Conservation (phyloP, 1,140 invertebrate genomes). For the Physella acuta region DNA sequence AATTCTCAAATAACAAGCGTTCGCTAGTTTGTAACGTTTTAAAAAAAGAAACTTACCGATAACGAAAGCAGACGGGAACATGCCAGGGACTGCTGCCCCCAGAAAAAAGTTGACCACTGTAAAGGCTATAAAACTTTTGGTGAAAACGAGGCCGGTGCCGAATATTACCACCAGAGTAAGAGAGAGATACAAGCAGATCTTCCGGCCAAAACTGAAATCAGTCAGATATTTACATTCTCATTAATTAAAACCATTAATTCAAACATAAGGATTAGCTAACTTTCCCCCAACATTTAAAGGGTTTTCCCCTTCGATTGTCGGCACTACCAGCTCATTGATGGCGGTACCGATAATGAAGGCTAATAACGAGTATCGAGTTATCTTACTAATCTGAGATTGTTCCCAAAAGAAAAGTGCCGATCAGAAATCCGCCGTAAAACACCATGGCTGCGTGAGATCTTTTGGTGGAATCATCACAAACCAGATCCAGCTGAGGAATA, state of each 20-base stretch:
- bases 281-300: too few relatives aligned
- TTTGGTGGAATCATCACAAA: conserved; percentile 35
- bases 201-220: conserved; percentile 32
- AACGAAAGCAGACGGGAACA: conserved; percentile 36
- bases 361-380: too few relatives aligned
- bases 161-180: conserved; percentile 23
- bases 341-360: too few relatives aligned
- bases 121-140: conserved; percentile 30
- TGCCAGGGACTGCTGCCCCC: conserved; percentile 29
- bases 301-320: too few relatives aligned
- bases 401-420: conserved; percentile 34
- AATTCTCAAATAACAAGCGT: too few relatives aligned
- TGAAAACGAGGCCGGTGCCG: conserved; percentile 29
- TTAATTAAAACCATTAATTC: too few relatives aligned
- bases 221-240: too few relatives aligned
- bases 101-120: conserved; percentile 34
- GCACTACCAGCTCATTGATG: too few relatives aligned
- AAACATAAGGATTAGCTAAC: too few relatives aligned
- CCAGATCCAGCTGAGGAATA: conserved; percentile 30
- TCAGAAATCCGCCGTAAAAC: conserved; percentile 37
- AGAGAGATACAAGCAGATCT: conserved; percentile 29
- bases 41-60: conserved; percentile 41
- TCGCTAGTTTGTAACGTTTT: too few relatives aligned
- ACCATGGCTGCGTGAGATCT: conserved; percentile 31
- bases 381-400: conserved; percentile 36